A percentile compares a stretch with the other conserved stretches of the same genome.
These are phyloP conservation scores for Drosophila persimilis DNA, from an alignment of 1,140 invertebrate genomes.

Conservation along the genomic window DNA sequence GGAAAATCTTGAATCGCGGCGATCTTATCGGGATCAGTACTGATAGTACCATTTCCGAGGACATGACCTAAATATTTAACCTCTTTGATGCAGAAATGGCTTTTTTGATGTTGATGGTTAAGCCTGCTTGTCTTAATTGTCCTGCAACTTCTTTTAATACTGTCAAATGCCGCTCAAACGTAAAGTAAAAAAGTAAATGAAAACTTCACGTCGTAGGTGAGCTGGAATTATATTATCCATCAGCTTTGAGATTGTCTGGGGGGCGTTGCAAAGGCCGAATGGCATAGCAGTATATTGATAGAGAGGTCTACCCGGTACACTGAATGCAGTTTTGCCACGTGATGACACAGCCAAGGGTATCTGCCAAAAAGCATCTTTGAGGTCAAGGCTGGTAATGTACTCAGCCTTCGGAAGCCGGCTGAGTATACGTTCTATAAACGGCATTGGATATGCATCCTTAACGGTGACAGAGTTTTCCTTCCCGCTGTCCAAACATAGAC, in stretches of 20 bases:
- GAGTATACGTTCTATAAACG: neutral
- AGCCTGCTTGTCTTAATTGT: neutral
- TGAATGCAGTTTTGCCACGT: slow-evolving; percentile 9
- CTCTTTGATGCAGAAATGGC: neutral
- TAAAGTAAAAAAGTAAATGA: neutral
- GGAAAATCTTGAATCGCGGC: neutral
- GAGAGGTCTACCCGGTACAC: slow-evolving; percentile 4
- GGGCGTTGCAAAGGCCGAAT: slow-evolving; percentile 10
- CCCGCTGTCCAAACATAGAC: slow-evolving; percentile 4
- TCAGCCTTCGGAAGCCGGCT: slow-evolving; percentile 5
- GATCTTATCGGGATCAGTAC: neutral
- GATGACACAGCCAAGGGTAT: neutral
- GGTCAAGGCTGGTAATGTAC: slow-evolving; percentile 11
- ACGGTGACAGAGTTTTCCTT: slow-evolving; percentile 7
- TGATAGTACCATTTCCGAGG: neutral
- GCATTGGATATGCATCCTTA: slow-evolving; percentile 18
- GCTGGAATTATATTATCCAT: slow-evolving; percentile 19
- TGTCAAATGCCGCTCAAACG: neutral
- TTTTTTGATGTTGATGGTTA: neutral
- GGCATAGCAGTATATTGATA: slow-evolving; percentile 18
- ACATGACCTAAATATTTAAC: neutral
- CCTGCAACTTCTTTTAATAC: neutral
- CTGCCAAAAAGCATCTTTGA: slow-evolving; percentile 13
- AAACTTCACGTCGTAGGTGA: neutral
- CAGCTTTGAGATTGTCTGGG: slow-evolving; percentile 11